phyloP scores from a whole-genome alignment of 2,888 invertebrate genomes.

The Sthenelais limicola region DNA sequence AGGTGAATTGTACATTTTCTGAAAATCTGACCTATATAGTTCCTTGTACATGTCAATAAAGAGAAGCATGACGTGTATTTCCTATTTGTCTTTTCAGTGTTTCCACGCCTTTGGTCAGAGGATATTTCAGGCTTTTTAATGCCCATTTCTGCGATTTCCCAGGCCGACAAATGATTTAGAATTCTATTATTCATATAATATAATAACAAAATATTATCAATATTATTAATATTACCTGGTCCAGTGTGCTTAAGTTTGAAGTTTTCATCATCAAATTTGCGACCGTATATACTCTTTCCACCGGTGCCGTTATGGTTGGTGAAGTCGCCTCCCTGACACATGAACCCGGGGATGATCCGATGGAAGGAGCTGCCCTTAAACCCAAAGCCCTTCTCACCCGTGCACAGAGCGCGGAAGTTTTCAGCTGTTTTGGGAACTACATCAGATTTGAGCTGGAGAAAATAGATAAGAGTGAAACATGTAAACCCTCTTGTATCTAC shows the following conservation, averaged over 20 bases:
- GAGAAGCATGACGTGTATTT: no score
- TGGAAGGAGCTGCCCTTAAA: constrained; percentile 69
- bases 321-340: constrained; percentile 70
- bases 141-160: no score
- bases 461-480: constrained; percentile 26
- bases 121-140: no score
- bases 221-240: constrained; percentile 56
- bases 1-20: no score
- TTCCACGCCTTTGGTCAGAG: no score
- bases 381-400: constrained; percentile 76
- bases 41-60: no score
- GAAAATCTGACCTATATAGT: no score
- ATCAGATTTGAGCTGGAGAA: constrained; percentile 84
- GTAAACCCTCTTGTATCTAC: no score
- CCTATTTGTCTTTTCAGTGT: no score
- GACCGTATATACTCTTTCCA: constrained; percentile 96
- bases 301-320: constrained; percentile 72
- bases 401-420: constrained; percentile 96
- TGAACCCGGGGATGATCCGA: constrained; percentile 66
- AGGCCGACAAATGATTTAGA: no score
- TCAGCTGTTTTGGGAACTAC: constrained; percentile 92
- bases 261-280: constrained; percentile 97
- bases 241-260: constrained; percentile 92
- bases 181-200: no score
- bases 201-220: no score